phyloP scores from a whole-genome alignment of 2,797 vertebrate genomes.

The Steatocranus sp. region DNA sequence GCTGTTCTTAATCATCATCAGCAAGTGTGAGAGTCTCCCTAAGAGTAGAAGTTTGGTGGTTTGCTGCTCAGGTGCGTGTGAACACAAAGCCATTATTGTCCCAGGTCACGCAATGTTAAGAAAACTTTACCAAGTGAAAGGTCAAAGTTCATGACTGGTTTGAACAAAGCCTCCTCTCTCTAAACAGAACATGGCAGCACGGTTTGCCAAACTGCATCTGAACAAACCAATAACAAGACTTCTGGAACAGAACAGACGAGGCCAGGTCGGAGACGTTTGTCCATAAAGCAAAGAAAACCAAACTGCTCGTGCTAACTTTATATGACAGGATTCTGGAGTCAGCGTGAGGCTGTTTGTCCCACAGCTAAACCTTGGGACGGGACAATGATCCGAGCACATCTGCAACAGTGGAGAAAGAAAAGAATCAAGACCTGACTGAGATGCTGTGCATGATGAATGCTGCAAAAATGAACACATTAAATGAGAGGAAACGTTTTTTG shows the following conservation, averaged over 20 bases:
- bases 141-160: not conserved
- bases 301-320: not conserved
- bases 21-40: not conserved
- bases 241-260: not conserved
- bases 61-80: not conserved
- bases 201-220: not conserved
- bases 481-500: not conserved
- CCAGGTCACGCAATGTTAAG: not conserved
- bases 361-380: not conserved
- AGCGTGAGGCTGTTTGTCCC: not conserved
- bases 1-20: not conserved
- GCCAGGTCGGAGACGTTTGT: rapidly evolving
- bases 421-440: not conserved
- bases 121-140: not conserved
- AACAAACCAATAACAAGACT: not conserved
- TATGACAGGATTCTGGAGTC: not conserved
- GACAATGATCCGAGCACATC: not conserved
- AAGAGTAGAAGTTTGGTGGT: not conserved
- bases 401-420: not conserved
- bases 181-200: not conserved
- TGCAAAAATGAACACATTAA: not conserved
- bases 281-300: not conserved
- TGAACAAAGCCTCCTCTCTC: not conserved
- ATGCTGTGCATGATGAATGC: not conserved
- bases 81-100: not conserved